phyloP scores from a whole-genome alignment of 2,888 invertebrate genomes.

The Hypomecis atomaria region DNA sequence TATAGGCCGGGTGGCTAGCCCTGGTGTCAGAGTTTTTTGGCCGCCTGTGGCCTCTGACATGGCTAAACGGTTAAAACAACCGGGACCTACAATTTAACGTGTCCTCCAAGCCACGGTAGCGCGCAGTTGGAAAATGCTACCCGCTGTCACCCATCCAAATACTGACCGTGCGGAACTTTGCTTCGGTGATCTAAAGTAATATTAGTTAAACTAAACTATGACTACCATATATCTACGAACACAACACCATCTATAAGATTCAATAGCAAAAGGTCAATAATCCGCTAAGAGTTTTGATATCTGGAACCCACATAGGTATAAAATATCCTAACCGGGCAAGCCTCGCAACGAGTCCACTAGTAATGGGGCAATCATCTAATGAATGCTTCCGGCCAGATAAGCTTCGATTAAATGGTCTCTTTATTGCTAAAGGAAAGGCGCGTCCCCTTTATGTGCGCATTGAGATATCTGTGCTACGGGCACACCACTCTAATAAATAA shows the following conservation, averaged over 20 bases:
- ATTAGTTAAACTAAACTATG: neutral
- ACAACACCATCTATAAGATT: too few species aligned
- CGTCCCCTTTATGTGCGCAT: conserved; percentile 79
- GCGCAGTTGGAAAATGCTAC: too few species aligned
- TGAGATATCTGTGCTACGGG: conserved; percentile 72
- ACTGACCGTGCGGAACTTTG: too few species aligned
- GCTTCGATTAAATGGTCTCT: conserved; percentile 84
- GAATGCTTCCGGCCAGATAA: conserved; percentile 84
- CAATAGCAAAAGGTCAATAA: conserved; percentile 11
- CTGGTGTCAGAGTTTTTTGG: too few species aligned
- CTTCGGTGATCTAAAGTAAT: neutral
- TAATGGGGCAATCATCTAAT: conserved; percentile 85
- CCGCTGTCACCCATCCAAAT: too few species aligned
- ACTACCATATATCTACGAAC: too few species aligned
- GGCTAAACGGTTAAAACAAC: too few species aligned
- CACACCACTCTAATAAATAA: conserved; percentile 55
- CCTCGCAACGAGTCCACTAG: conserved; percentile 74
- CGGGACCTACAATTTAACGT: too few species aligned
- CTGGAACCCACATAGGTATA: conserved; percentile 48
- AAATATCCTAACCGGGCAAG: conserved; percentile 57
- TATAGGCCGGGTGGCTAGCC: too few species aligned
- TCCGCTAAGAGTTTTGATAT: conserved; percentile 48
- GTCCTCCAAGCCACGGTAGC: too few species aligned
- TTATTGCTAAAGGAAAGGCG: conserved; percentile 82
- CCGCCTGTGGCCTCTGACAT: too few species aligned